Conservation (phyloP, 2,888 invertebrate species). For the Spodoptera picta region DNA sequence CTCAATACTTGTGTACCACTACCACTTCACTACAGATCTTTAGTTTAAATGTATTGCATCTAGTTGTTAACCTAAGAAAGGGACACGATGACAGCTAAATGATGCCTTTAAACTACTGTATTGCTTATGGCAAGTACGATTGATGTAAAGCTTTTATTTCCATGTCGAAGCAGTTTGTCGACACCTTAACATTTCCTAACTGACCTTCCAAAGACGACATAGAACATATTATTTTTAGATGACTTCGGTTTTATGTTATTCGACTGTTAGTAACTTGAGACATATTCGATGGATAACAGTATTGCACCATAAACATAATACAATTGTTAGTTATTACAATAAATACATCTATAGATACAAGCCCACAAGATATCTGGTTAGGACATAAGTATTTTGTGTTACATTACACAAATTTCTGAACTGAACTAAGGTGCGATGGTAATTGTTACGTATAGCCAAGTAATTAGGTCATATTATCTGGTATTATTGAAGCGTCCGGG, state of each 20-base stretch:
- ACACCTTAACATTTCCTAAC: constrained; percentile 21
- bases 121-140: constrained; percentile 11
- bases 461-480: constrained; percentile 14
- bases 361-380: constrained; percentile 3
- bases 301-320: constrained; percentile 20
- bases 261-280: constrained; percentile 26
- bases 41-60: constrained; percentile 9
- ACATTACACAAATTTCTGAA: no score
- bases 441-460: constrained; percentile 12
- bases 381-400: background rate
- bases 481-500: constrained; percentile 16
- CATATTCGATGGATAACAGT: constrained; percentile 1
- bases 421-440: constrained; percentile 13
- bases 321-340: constrained; percentile 26
- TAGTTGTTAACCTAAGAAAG: constrained; percentile 2
- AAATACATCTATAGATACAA: constrained; percentile 27
- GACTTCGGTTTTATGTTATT: constrained; percentile 47
- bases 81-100: constrained; percentile 20
- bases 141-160: constrained; percentile 21
- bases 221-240: constrained; percentile 6
- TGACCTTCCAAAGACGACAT: constrained; percentile 27
- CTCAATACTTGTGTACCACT: background rate
- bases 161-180: constrained; percentile 24
- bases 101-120: constrained; percentile 20
- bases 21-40: constrained; percentile 5